Evolutionary conservation across 2,888 invertebrate species (phyloP).

Genomic region (Brachypalpus laphriformis): DNA sequence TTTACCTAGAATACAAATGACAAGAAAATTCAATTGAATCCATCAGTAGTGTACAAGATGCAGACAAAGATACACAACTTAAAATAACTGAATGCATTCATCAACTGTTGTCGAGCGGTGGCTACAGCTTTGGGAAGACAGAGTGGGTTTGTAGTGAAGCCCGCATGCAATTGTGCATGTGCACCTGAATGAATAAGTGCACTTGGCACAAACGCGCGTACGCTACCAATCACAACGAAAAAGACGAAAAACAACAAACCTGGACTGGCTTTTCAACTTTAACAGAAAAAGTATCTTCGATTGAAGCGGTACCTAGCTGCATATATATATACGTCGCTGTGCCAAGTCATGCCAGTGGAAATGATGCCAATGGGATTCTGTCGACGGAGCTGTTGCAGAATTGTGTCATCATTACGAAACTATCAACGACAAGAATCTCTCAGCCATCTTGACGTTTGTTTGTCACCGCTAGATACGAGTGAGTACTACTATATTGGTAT

Average conservation of each 20-base stretch:
- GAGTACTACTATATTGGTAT: neutral
- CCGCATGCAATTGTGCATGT: slow-evolving; percentile 35
- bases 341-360: slow-evolving; percentile 6
- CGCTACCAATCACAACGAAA: neutral
- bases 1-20: slow-evolving; percentile 68
- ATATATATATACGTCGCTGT: slow-evolving; percentile 13
- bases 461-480: slow-evolving; percentile 27
- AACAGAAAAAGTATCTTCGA: slow-evolving; percentile 27
- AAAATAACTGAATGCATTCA: slow-evolving; percentile 68
- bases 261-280: slow-evolving; percentile 61
- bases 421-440: slow-evolving; percentile 43
- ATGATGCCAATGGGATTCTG: slow-evolving; percentile 25
- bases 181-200: slow-evolving; percentile 66
- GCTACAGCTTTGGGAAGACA: neutral
- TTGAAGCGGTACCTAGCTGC: slow-evolving; percentile 21
- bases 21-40: slow-evolving; percentile 66
- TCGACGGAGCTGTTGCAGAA: slow-evolving; percentile 19
- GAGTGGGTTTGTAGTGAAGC: neutral
- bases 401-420: slow-evolving; percentile 72
- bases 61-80: slow-evolving; percentile 51
- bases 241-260: slow-evolving; percentile 8
- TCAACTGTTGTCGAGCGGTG: slow-evolving; percentile 42
- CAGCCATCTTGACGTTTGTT: slow-evolving; percentile 42
- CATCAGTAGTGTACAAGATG: slow-evolving; percentile 57
- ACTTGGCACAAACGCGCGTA: slow-evolving; percentile 33